Percentiles rank a stretch among this genome's conserved stretches.
These are phyloP conservation scores for Dyspetes luteomarginatus DNA, from an alignment of 2,888 invertebrate species.

Conservation along the genomic window DNA sequence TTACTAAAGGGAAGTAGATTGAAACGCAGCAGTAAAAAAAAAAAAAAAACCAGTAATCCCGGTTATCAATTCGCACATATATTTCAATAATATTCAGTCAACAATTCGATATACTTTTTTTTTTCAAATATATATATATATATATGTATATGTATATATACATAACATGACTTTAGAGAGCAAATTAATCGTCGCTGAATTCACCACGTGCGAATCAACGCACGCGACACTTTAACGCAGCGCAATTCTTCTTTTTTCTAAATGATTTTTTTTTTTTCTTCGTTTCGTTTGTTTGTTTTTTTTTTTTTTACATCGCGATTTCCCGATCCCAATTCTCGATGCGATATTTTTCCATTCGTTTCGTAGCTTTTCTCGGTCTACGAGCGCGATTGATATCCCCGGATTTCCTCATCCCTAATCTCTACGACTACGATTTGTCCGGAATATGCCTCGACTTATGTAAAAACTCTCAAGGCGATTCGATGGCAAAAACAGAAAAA, in stretches of 20 bases:
- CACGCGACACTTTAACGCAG: conserved; percentile 41
- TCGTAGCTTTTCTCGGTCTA: conserved; percentile 15
- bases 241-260: conserved; percentile 19
- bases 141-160: conserved; percentile 72
- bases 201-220: conserved; percentile 50
- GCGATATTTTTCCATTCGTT: not conserved
- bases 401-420: conserved; percentile 36
- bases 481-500: not conserved
- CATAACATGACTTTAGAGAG: conserved; percentile 76
- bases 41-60: conserved; percentile 66
- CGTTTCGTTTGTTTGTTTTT: not conserved
- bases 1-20: conserved; percentile 62
- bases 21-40: conserved; percentile 68
- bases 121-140: conserved; percentile 69
- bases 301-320: conserved; percentile 23
- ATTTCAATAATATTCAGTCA: conserved; percentile 77
- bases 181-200: conserved; percentile 60
- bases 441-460: not conserved
- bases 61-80: conserved; percentile 72
- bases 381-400: conserved; percentile 23
- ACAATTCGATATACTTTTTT: conserved; percentile 77
- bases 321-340: conserved; percentile 13
- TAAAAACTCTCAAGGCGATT: not conserved
- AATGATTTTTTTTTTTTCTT: conserved; percentile 11
- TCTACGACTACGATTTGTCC: conserved; percentile 47